Conservation (phyloP, 2,888 invertebrate genomes). For the Drosophila cyrtoloma region DNA sequence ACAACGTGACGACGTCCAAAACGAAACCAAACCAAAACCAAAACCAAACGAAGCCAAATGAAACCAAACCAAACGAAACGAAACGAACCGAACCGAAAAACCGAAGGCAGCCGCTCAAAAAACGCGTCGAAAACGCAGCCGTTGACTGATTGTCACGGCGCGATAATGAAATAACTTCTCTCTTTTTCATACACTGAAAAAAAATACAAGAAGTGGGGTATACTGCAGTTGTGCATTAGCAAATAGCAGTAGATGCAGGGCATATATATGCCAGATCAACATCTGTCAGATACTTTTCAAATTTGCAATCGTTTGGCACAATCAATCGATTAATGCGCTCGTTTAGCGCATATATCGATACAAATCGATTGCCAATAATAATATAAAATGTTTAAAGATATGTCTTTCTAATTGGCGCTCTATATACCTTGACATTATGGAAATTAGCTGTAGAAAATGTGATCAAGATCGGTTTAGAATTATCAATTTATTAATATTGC, state of each 20-base stretch:
- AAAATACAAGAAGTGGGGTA: neutral
- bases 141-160: conserved; percentile 75
- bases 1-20: conserved; percentile 74
- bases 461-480: rapidly evolving
- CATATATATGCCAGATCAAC: neutral
- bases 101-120: conserved; percentile 17
- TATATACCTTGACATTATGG: neutral
- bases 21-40: conserved; percentile 25
- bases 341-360: neutral
- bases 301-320: neutral
- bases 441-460: neutral
- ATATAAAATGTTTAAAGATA: neutral
- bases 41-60: conserved; percentile 20
- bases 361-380: neutral
- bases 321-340: neutral
- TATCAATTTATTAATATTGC: neutral
- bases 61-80: conserved; percentile 9
- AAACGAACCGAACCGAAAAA: conserved; percentile 8
- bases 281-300: neutral
- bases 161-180: conserved; percentile 72
- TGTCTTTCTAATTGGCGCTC: neutral
- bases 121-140: conserved; percentile 63
- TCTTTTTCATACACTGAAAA: neutral
- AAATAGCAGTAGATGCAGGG: neutral
- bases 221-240: neutral